Percentiles rank a stretch among this genome's conserved stretches.
phyloP scores from a whole-genome alignment of 2,797 vertebrate genomes.

The Salmo trutta region DNA sequence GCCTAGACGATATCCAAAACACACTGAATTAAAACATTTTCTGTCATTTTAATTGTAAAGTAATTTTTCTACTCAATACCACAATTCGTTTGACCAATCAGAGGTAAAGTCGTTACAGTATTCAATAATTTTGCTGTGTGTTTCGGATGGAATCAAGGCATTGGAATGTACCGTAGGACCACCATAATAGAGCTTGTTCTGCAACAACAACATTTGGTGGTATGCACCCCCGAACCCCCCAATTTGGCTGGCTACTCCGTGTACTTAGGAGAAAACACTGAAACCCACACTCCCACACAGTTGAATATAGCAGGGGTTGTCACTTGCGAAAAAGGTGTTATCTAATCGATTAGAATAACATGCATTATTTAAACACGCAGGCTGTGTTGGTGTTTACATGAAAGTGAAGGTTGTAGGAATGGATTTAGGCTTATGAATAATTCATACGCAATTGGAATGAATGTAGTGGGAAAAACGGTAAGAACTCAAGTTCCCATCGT shows the following conservation, averaged over 20 bases:
- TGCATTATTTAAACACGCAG: constrained; percentile 38
- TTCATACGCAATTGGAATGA: constrained; percentile 20
- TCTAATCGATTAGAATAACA: constrained; percentile 25
- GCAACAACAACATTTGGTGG: too few species aligned
- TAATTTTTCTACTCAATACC: too few species aligned
- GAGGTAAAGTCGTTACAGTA: too few species aligned
- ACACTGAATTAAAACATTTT: too few species aligned
- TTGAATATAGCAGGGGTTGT: background rate
- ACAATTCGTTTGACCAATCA: too few species aligned
- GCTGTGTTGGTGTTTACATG: constrained; percentile 13
- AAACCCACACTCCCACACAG: background rate
- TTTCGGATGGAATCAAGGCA: too few species aligned
- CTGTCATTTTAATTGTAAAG: too few species aligned
- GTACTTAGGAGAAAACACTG: too few species aligned
- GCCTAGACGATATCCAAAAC: too few species aligned
- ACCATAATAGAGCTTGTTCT: too few species aligned
- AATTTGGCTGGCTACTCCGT: background rate
- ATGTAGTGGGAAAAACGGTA: background rate
- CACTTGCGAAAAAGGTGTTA: constrained; percentile 9
- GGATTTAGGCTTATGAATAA: constrained; percentile 49
- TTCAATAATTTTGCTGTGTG: too few species aligned
- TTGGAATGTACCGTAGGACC: too few species aligned
- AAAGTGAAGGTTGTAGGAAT: constrained; percentile 3
- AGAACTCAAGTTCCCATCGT: background rate
- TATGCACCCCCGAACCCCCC: background rate